These are phyloP conservation scores for Choloepus didactylus DNA, from an alignment of 2,797 vertebrate genomes.

Conservation along the genomic window DNA sequence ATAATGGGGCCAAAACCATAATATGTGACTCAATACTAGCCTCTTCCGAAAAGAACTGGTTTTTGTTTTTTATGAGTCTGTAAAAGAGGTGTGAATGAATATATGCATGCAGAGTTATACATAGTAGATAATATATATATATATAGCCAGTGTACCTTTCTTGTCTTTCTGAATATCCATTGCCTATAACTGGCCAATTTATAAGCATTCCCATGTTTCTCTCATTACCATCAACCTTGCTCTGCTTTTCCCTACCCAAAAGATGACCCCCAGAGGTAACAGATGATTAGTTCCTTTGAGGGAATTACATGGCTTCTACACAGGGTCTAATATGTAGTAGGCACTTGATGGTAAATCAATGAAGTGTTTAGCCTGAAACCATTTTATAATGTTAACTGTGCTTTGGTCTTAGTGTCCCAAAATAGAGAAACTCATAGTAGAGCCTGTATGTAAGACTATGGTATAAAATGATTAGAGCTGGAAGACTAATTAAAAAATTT, in stretches of 20 bases:
- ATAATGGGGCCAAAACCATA: neutral
- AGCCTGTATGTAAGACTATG: neutral
- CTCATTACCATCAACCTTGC: neutral
- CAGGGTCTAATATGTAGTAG: neutral
- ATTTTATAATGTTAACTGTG: neutral
- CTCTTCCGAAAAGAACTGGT: neutral
- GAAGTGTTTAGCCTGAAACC: neutral
- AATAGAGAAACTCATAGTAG: neutral
- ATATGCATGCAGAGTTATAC: neutral
- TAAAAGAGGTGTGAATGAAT: neutral
- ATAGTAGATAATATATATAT: neutral
- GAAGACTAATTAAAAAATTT: conserved; percentile 1
- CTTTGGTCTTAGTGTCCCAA: conserved; percentile 14
- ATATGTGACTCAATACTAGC: neutral
- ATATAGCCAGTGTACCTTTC: neutral
- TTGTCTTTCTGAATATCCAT: neutral
- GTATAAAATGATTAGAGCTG: neutral
- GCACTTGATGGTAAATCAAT: neutral
- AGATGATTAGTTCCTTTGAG: neutral
- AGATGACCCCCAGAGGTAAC: neutral
- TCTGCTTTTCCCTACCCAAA: neutral
- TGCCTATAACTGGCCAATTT: neutral
- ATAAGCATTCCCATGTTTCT: neutral
- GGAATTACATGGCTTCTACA: neutral
- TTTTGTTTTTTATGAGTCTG: conserved; percentile 39